phyloP scores from a whole-genome alignment of 2,888 invertebrate species.

The Melieria crassipennis region DNA sequence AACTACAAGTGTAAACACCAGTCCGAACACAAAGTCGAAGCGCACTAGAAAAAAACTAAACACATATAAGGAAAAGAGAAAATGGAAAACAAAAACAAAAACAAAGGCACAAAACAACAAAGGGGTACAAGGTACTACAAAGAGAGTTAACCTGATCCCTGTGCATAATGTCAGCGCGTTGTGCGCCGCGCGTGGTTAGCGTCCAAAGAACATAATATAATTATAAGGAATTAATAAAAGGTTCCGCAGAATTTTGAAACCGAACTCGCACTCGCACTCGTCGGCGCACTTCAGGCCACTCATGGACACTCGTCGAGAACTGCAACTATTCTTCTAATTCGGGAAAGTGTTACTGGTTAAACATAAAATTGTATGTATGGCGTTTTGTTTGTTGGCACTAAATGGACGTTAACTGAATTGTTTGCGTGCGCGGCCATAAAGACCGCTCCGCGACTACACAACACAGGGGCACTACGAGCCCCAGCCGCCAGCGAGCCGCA shows the following conservation, averaged over 20 bases:
- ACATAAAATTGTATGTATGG: neutral
- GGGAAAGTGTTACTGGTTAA: no score
- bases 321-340: no score
- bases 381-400: no score
- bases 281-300: no score
- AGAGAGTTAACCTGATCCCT: neutral
- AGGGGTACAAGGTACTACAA: no score
- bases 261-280: neutral
- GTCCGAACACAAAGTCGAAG: neutral
- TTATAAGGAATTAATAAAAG: conserved; percentile 30
- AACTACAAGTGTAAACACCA: neutral
- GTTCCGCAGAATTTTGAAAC: conserved; percentile 20
- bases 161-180: neutral
- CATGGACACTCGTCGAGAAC: no score
- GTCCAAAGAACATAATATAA: conserved; percentile 11
- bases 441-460: no score
- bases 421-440: no score
- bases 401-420: no score
- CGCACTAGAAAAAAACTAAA: neutral
- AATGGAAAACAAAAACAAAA: conserved; percentile 8
- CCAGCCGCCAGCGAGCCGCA: neutral
- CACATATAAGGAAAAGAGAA: neutral
- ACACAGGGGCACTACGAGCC: neutral
- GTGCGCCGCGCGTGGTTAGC: neutral
- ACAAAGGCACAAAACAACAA: neutral